Percentiles rank a stretch among this genome's conserved stretches.
Conservation (phyloP, 2,797 vertebrate species). For the Acipenser oxyrinchus region DNA sequence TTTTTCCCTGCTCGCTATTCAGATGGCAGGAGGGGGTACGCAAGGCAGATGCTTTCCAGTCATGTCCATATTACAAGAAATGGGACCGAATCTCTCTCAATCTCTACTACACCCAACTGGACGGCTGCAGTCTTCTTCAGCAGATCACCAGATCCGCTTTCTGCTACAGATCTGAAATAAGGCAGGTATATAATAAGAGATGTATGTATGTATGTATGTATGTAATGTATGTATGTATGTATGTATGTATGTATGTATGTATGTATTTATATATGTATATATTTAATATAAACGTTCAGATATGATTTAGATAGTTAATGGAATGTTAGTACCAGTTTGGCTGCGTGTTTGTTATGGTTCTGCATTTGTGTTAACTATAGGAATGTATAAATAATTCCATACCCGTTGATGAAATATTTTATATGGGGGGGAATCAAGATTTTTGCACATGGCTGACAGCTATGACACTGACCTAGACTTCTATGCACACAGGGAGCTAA, state of each 20-base stretch:
- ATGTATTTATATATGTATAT: constrained; percentile 16
- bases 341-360: constrained; percentile 14
- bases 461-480: too few species aligned
- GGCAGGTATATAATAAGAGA: constrained; percentile 14
- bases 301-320: constrained; percentile 32
- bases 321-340: constrained; percentile 3
- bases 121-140: constrained; percentile 3
- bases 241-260: not conserved
- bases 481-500: too few species aligned
- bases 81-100: constrained; percentile 23
- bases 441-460: too few species aligned
- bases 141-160: not conserved
- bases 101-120: constrained; percentile 5
- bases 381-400: constrained; percentile 6
- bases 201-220: not conserved
- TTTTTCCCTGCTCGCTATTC: constrained; percentile 12
- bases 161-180: constrained; percentile 9
- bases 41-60: constrained; percentile 16
- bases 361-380: constrained; percentile 14
- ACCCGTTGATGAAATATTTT: not conserved
- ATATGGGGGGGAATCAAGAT: too few species aligned
- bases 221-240: not conserved
- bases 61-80: constrained; percentile 13
- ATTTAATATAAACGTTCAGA: constrained; percentile 14
- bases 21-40: constrained; percentile 12